Evolutionary conservation across 2,888 invertebrate species (phyloP).

Genomic region (Epistrophe eligans): DNA sequence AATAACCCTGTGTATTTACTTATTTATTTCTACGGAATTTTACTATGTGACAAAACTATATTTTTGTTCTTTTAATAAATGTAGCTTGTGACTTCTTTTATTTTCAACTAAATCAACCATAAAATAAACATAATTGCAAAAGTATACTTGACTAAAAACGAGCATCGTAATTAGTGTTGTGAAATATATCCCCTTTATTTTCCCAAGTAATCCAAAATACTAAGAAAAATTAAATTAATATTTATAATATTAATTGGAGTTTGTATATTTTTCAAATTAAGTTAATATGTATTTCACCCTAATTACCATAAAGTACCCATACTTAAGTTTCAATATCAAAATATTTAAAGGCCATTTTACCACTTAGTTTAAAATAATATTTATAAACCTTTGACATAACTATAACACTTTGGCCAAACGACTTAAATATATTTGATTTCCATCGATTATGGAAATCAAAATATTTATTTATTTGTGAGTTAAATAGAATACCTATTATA

Average conservation of each 20-base stretch:
- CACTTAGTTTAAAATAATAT: slow-evolving; percentile 1
- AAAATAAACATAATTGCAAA: too few relatives aligned
- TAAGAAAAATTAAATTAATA: neutral
- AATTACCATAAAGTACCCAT: neutral
- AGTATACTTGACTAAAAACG: too few relatives aligned
- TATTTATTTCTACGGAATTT: too few relatives aligned
- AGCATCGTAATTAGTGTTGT: neutral
- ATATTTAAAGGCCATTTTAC: neutral
- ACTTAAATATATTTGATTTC: neutral
- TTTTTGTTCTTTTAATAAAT: too few relatives aligned
- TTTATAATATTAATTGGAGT: too few relatives aligned
- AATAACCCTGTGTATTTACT: too few relatives aligned
- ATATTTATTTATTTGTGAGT: too few relatives aligned
- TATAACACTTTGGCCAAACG: neutral
- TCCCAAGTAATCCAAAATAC: neutral
- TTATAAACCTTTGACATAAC: neutral
- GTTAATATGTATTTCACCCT: neutral
- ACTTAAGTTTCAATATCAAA: too few relatives aligned
- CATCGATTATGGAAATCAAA: neutral
- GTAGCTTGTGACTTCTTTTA: too few relatives aligned
- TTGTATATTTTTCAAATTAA: too few relatives aligned
- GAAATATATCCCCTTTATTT: neutral
- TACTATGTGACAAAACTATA: too few relatives aligned
- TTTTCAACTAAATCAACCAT: too few relatives aligned
- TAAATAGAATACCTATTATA: neutral